A percentile compares a stretch with the other conserved stretches of the same genome.
Conservation (phyloP, 2,113 vertebrate genomes). For the Takifugu bimaculatus region DNA sequence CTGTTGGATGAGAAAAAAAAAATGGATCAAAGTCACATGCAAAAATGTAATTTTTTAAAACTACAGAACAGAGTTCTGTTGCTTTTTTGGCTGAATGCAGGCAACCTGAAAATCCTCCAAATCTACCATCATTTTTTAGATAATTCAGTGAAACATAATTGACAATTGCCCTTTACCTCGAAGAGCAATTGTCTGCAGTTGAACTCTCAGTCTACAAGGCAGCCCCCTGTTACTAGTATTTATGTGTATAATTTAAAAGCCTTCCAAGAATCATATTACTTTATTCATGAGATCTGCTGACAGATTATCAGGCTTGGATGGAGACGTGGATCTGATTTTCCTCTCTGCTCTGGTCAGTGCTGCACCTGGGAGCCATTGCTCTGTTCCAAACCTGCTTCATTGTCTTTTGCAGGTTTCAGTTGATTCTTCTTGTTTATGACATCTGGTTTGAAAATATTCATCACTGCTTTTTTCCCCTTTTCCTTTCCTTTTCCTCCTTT, state of each 20-base stretch:
- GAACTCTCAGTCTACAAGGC: constrained; percentile 10
- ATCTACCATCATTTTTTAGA: too few species aligned
- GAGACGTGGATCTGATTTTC: constrained; percentile 32
- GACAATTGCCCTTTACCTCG: too few species aligned
- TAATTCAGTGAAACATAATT: too few species aligned
- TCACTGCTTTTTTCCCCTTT: not conserved
- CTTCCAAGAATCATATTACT: constrained; percentile 28
- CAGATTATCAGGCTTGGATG: constrained; percentile 27
- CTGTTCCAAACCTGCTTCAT: constrained; percentile 14
- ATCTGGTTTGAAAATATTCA: constrained; percentile 33
- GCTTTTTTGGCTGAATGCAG: not conserved
- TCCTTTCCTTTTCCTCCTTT: too few species aligned
- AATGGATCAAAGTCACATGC: constrained; percentile 39
- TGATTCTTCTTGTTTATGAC: constrained; percentile 22
- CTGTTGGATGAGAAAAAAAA: constrained; percentile 26
- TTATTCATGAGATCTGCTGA: constrained; percentile 55
- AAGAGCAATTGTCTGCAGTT: constrained; percentile 1
- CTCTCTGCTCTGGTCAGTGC: constrained; percentile 24
- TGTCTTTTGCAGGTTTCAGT: constrained; percentile 13
- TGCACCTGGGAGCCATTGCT: constrained; percentile 43
- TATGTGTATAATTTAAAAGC: constrained; percentile 26
- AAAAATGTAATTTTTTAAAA: too few species aligned
- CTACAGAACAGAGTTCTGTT: constrained; percentile 13
- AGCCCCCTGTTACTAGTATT: constrained; percentile 6
- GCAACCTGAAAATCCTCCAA: too few species aligned